Conservation (phyloP, 1,140 invertebrate species). For the Drosophila nigromelanica region DNA sequence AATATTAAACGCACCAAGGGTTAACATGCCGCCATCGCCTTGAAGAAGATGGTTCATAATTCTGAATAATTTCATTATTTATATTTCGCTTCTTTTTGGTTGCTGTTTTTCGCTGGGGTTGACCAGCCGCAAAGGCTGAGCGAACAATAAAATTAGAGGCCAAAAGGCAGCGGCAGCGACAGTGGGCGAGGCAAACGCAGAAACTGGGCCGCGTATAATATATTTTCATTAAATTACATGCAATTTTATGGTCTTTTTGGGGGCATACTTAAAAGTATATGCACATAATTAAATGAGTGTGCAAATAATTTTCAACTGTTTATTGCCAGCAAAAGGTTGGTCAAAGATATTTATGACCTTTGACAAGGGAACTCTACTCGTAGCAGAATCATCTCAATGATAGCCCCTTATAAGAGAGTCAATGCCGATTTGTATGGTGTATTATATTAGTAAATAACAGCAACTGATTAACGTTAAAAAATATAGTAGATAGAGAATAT, state of each 20-base stretch:
- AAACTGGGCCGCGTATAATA: conserved; percentile 38
- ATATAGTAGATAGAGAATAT: no score
- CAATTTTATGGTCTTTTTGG: conserved; percentile 61
- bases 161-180: conserved; percentile 9
- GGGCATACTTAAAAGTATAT: conserved; percentile 37
- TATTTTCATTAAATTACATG: conserved; percentile 76
- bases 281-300: conserved; percentile 56
- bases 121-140: conserved; percentile 52
- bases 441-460: no score
- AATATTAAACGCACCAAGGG: conserved; percentile 64
- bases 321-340: conserved; percentile 13
- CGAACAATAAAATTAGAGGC: conserved; percentile 62
- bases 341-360: conserved; percentile 10
- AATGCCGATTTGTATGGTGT: background rate
- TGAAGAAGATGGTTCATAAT: conserved; percentile 62
- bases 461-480: no score
- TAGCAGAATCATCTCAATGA: no score
- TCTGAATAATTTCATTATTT: conserved; percentile 79
- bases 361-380: background rate
- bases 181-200: no score
- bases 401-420: background rate
- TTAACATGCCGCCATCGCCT: conserved; percentile 38
- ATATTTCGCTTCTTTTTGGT: conserved; percentile 49
- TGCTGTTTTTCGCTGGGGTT: conserved; percentile 6
- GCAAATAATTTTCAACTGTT: conserved; percentile 35